Base-by-base conservation (phyloP, 2,113 vertebrate genomes). In the Hiodon alosoides region DNA sequence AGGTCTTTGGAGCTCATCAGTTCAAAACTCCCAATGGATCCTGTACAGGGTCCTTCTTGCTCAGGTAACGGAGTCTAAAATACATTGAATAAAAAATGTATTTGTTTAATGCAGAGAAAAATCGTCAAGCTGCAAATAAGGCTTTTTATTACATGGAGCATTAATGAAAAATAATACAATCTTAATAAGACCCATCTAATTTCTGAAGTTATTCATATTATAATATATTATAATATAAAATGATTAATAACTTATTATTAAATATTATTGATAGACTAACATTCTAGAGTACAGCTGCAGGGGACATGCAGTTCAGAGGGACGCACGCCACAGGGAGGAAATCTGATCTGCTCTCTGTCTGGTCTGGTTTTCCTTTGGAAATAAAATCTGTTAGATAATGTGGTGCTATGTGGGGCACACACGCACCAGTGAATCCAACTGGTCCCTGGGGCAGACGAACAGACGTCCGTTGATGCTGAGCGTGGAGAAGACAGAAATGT, bases 1-100 rank as follows among this genome's bases (percentile, higher is more conserved):
- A 99, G 87, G 76, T 98, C 97, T 85, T 98, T 99, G 8, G 97
- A 99, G 87, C 97, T 98, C 95, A 98, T 97, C 83, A 98, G 82
- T 87, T 99, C 97, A 67, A 99, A 98, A 0, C 88, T 95, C 83
- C 91, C 87, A 78, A 96, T 80, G 5, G 95, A 93, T 46, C 95
- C 97, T 16, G 87, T 2, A 9, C 94, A 93, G 0, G 95, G 95
- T 50, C 96, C 96, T 80, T 98, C 97, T 84, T 99, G 97, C 85
- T 98, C 97, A 70, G 92, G 90, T 65, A 99, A 78, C 4, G 97
- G 95, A n/a, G 89, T 92, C 97, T 98, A 80, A 64, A 78, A 81
- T 74, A 74, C 16, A 81, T 50, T 46, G 8, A 4, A 9, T 48
- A 58, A 13, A 51, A 16, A 5, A 50, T 64, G 46, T 48, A 7